Evolutionary conservation across 2,797 vertebrate genomes (phyloP).

Genomic region (Gallinago solitaria): DNA sequence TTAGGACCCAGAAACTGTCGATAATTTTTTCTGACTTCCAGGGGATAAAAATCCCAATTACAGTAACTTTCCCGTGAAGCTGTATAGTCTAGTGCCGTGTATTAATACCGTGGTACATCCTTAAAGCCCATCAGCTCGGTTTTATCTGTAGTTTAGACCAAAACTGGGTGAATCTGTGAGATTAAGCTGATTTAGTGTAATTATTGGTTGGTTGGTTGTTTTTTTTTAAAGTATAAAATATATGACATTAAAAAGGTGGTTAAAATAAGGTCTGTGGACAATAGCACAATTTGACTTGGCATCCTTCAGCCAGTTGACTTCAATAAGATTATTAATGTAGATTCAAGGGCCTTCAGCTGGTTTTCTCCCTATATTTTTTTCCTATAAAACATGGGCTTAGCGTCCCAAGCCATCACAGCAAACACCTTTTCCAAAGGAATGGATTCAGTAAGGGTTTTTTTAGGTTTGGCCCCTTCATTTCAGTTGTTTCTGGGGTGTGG

Average conservation of each 20-base stretch:
- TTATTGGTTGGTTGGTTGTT: neutral
- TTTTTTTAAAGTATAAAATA: neutral
- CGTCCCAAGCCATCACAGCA: neutral
- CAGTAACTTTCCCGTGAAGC: slow-evolving; percentile 20
- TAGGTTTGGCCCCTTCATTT: neutral
- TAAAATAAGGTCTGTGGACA: neutral
- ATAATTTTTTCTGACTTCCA: slow-evolving; percentile 66
- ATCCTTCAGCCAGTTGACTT: neutral
- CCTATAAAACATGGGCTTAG: neutral
- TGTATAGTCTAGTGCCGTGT: neutral
- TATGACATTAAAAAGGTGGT: neutral
- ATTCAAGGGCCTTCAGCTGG: neutral
- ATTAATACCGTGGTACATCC: neutral
- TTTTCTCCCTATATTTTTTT: neutral
- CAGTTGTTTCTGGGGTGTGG: neutral
- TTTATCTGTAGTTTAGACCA: neutral
- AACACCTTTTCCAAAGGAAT: neutral
- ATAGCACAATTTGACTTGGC: neutral
- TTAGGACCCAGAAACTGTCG: slow-evolving; percentile 65
- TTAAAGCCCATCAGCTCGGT: neutral
- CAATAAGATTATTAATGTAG: neutral
- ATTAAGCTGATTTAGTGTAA: slow-evolving; percentile 20
- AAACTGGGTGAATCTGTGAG: neutral
- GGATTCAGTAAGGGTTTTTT: neutral
- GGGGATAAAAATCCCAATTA: slow-evolving; percentile 64